A percentile compares a stretch with the other conserved stretches of the same genome.
Evolutionary conservation across 2,797 vertebrate genomes (phyloP).

Genomic region (Macroramphosus scolopax): DNA sequence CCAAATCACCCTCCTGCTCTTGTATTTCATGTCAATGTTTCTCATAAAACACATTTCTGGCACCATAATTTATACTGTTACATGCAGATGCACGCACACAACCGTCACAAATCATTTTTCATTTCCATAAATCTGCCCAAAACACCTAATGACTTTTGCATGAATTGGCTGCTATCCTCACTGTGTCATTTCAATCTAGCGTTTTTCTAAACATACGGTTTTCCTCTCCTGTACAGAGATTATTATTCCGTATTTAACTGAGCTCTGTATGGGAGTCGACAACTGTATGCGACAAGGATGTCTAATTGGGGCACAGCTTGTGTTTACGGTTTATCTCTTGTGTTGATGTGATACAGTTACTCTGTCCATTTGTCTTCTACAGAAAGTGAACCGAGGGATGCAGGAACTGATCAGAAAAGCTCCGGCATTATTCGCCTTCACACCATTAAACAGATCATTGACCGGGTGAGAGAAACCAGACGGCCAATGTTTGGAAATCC

Average conservation of each 20-base stretch:
- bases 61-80: constrained; percentile 48
- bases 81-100: constrained; percentile 54
- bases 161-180: constrained; percentile 62
- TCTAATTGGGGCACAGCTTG: constrained; percentile 59
- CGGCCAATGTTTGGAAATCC: neutral
- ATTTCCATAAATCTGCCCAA: constrained; percentile 39
- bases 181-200: constrained; percentile 43
- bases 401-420: constrained; percentile 93
- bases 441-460: constrained; percentile 98
- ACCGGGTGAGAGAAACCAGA: constrained; percentile 82
- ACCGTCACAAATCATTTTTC: constrained; percentile 28
- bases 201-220: constrained; percentile 51
- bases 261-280: constrained; percentile 69
- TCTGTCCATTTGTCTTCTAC: constrained; percentile 43
- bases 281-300: constrained; percentile 63
- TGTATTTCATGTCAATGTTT: constrained; percentile 55
- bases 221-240: constrained; percentile 60
- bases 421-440: constrained; percentile 98
- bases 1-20: constrained; percentile 54
- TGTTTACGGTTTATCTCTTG: constrained; percentile 42
- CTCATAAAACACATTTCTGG: constrained; percentile 53
- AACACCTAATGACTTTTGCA: constrained; percentile 62
- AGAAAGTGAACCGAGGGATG: constrained; percentile 97
- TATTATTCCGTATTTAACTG: constrained; percentile 42
- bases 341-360: constrained; percentile 40